Evolutionary conservation across 2,113 vertebrate genomes (phyloP).

Genomic region (Semnornis frantzii): DNA sequence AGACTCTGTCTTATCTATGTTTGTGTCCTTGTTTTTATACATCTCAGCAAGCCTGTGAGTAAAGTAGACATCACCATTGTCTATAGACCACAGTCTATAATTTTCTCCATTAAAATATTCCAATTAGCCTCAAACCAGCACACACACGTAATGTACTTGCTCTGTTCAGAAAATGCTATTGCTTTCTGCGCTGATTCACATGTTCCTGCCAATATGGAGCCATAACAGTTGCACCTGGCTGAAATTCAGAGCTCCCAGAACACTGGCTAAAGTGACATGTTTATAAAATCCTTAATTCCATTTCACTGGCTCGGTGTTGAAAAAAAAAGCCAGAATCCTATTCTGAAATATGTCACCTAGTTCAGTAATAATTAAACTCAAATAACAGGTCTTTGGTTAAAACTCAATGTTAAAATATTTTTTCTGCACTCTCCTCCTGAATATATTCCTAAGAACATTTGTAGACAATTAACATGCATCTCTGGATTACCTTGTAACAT

Average conservation of each 20-base stretch:
- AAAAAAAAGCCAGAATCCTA: background rate
- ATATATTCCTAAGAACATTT: background rate
- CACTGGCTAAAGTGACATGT: background rate
- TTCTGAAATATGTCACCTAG: background rate
- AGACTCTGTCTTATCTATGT: no score
- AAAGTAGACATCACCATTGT: no score
- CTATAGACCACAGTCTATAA: no score
- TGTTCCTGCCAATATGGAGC: background rate
- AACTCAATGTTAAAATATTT: background rate
- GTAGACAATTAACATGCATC: background rate
- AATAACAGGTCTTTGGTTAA: background rate
- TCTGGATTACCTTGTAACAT: background rate
- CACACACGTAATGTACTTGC: background rate
- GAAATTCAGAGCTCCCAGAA: constrained; percentile 9
- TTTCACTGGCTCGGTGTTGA: background rate
- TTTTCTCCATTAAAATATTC: no score
- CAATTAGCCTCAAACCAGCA: no score
- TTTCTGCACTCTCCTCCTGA: background rate
- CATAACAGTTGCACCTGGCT: background rate
- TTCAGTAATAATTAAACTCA: background rate
- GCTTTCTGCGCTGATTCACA: background rate
- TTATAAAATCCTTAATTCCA: background rate
- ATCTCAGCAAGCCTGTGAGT: no score
- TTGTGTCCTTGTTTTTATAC: no score
- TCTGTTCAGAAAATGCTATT: background rate